Evolutionary conservation across 92 coral and sea anemone species (phyloP), one percentile per base, ranked within the genome.

Genomic region (Epizoanthus scotinus): DNA sequence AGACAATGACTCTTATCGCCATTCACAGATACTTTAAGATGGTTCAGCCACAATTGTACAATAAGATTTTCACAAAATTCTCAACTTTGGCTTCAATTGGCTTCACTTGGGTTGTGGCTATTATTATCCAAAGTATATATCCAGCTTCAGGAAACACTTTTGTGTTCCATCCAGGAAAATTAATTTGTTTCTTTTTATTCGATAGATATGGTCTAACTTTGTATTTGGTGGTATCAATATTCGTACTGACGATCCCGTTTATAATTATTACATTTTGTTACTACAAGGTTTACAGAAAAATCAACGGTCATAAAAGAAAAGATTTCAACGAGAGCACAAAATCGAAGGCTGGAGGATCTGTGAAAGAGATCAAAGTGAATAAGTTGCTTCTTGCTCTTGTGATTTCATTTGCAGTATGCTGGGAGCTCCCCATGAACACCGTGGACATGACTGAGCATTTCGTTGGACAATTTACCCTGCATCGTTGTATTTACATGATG

Each of bases 21-120:
- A 19, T 57, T 57, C 62, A 57, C 62, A 57, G 62, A 57, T 57
- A 57, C n/a, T 57, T 57, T 25, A 57, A 57, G 62, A 57, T 57
- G 21, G 62, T 57, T 57, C 62, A 12, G 62, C 62, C 62, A 57
- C 62, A 57, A 57, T 4, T 57, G 22, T 57, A 57, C 26, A 21
- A 57, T 21, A 57, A 8, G n/a, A 57, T 57, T 57, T 57, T 57
- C 62, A 57, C 17, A 15, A 57, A 57, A 57, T 21, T 6, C n/a
- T 57, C 22, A 7, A 57, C 25, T n/a, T 19, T 57, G 21, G 12
- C 25, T 19, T 57, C 62, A 2, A n/a, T 57, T 57, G 25, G 21
- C 62, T 19, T 57, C 62, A 57, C 62, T 4, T 57, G 62, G 62
- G n/a, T 21, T 4, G 25, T 21, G 21, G 62, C 62, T 57, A 3